Evolutionary conservation across 2,113 vertebrate species (phyloP).

Genomic region (Hiodon alosoides): DNA sequence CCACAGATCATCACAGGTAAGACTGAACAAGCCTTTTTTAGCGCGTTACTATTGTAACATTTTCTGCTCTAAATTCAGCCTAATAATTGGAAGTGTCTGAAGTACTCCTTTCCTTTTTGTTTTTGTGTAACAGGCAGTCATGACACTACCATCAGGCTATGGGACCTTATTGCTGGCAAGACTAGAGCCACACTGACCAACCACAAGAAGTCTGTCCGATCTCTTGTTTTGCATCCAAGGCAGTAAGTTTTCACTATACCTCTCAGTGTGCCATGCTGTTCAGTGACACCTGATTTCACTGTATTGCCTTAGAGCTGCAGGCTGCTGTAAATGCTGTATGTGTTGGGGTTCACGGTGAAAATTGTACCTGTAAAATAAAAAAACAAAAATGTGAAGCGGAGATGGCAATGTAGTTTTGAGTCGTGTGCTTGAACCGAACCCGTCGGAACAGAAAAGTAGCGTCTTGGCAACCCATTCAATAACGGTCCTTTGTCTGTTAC

Average conservation of each 20-base stretch:
- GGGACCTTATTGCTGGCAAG: constrained; percentile 95
- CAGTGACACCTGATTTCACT: not conserved
- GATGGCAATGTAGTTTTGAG: not conserved
- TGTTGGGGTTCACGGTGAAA: not conserved
- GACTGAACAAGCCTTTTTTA: not conserved
- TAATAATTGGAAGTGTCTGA: not conserved
- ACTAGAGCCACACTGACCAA: constrained; percentile 96
- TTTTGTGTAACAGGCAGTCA: constrained; percentile 77
- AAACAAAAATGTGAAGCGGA: too few species aligned
- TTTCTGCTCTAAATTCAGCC: too few species aligned
- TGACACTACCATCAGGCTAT: constrained; percentile 91
- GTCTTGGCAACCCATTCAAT: not conserved
- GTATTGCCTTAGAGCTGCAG: too few species aligned
- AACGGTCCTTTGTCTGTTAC: not conserved
- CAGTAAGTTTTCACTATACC: constrained; percentile 69
- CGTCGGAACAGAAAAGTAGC: too few species aligned
- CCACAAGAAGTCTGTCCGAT: constrained; percentile 95
- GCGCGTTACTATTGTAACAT: too few species aligned
- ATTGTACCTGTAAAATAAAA: not conserved
- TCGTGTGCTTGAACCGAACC: not conserved
- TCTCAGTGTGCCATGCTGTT: not conserved
- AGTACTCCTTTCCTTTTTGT: not conserved
- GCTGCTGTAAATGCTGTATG: too few species aligned
- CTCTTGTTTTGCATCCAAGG: constrained; percentile 84
- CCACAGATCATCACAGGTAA: constrained; percentile 94